These are phyloP conservation scores for Limnodromus scolopaceus DNA, from an alignment of 2,797 vertebrate species.

Conservation along the genomic window DNA sequence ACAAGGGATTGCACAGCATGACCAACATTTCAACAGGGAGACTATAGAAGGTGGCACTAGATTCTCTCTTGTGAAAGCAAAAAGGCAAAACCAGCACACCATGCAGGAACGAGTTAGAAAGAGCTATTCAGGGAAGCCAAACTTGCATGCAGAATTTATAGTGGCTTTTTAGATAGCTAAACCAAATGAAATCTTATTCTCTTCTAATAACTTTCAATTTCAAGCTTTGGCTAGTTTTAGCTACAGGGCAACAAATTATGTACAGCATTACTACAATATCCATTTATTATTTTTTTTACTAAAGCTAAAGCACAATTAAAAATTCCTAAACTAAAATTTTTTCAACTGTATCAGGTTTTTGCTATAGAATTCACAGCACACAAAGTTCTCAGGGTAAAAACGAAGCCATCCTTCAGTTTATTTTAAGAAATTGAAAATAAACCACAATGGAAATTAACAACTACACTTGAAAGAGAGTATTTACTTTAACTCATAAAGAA, in stretches of 20 bases:
- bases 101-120: not conserved
- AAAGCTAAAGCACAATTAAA: not conserved
- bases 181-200: not conserved
- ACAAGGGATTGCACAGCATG: not conserved
- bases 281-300: not conserved
- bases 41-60: not conserved
- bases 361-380: not conserved
- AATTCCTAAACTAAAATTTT: not conserved
- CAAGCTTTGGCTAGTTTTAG: not conserved
- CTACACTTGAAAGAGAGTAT: not conserved
- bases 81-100: constrained; percentile 14
- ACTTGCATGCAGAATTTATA: constrained; percentile 9
- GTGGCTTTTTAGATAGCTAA: not conserved
- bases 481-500: not conserved
- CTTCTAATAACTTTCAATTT: not conserved
- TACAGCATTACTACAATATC: not conserved
- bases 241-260: not conserved
- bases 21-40: not conserved
- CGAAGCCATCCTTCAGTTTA: not conserved
- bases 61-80: not conserved
- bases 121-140: constrained; percentile 2
- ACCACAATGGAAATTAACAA: not conserved
- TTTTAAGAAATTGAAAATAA: not conserved
- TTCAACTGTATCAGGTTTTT: not conserved
- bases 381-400: not conserved